Percentiles rank a stretch among this genome's conserved stretches.
phyloP scores from a whole-genome alignment of 2,113 vertebrate species.

The Proteles cristata region DNA sequence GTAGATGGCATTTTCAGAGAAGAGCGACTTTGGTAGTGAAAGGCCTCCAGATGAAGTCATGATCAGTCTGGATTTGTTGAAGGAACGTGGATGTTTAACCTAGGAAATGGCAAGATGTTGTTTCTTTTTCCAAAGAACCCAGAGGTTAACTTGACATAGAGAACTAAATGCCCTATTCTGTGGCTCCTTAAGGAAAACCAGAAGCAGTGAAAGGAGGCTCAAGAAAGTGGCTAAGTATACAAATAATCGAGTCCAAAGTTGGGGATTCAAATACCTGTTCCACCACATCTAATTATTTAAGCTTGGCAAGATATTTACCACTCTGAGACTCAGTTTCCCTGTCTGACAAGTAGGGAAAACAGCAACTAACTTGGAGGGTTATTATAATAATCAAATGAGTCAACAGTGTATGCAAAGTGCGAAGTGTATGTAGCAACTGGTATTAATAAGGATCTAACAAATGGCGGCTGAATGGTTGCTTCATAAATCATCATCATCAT shows the following conservation, averaged over 20 bases:
- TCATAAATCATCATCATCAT: neutral
- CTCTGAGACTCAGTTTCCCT: neutral
- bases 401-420: neutral
- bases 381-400: neutral
- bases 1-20: neutral
- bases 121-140: neutral
- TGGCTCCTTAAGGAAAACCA: neutral
- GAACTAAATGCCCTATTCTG: neutral
- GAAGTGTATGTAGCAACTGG: neutral
- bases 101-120: neutral
- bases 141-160: neutral
- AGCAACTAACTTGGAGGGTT: neutral
- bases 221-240: neutral
- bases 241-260: neutral
- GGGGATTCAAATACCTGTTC: neutral
- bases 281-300: neutral
- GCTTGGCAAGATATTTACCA: neutral
- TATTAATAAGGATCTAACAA: neutral
- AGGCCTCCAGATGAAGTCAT: neutral
- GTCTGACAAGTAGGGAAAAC: slow-evolving; percentile 1
- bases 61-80: neutral
- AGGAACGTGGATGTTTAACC: neutral
- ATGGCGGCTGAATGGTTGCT: neutral
- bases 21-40: neutral
- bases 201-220: neutral